Conservation (phyloP, 2,113 vertebrate genomes). For the Trogon surrucura region DNA sequence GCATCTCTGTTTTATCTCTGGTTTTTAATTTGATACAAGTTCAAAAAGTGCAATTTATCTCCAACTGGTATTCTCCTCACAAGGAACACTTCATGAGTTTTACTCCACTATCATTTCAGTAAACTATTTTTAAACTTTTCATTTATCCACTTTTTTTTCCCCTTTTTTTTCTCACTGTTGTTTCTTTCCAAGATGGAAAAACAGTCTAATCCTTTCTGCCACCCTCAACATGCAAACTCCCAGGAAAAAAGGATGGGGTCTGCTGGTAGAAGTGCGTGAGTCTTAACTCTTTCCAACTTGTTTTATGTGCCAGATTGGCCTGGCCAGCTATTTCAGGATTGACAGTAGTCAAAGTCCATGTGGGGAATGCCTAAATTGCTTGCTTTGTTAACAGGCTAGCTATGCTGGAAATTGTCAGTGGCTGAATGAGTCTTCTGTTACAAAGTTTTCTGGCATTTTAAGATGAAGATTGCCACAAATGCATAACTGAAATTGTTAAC, state of each 20-base stretch:
- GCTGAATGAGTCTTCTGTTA: not conserved
- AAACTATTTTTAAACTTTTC: not conserved
- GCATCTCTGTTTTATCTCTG: not conserved
- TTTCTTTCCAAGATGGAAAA: not conserved
- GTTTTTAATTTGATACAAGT: not conserved
- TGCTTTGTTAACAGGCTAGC: not conserved
- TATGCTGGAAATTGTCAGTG: not conserved
- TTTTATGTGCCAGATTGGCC: not conserved
- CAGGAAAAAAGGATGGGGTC: not conserved
- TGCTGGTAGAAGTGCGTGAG: not conserved
- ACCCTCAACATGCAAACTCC: not conserved
- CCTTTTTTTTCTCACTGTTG: not conserved
- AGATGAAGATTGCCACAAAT: not conserved
- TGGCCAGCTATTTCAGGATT: not conserved
- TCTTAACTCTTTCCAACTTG: not conserved
- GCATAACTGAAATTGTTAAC: not conserved
- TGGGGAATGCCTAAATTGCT: not conserved
- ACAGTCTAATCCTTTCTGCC: not conserved
- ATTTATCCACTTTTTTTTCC: not conserved
- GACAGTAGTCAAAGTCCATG: not conserved
- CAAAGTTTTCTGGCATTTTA: not conserved
- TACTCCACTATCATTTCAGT: not conserved
- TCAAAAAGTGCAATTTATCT: not conserved
- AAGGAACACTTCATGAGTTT: not conserved
- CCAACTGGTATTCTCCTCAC: not conserved